Base-by-base conservation (phyloP, 1,140 invertebrate species). In the Aphelinus certus region DNA sequence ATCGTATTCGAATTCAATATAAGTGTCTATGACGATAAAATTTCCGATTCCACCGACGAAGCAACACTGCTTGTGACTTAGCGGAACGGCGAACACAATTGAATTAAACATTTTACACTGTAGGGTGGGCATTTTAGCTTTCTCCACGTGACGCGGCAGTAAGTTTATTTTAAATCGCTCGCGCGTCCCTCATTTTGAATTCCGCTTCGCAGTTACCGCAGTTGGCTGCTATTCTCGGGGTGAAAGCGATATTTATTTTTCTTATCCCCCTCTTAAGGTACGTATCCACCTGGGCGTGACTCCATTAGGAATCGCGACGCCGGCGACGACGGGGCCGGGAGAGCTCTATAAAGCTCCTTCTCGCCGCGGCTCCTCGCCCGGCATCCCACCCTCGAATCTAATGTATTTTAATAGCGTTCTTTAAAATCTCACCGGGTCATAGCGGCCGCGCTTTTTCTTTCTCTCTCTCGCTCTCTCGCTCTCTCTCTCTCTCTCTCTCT, bases 341-440 rank as follows among this genome's bases (percentile, higher is more conserved):
- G 43, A 10, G 48, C n/a, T 45, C n/a, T 48, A 51, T 26, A 51
- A 64, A 67, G 49, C 68, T 84, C 79, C 79, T 80, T 78, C 72
- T 76, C 75, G 73, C 77, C 75, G 26, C 26, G 26, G 26, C 26
- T 26, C 26, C n/a, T 43, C 45, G 0, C 43, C 47, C 62, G 26
- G 53, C 58, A n/a, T 69, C 53, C 57, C 42, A 58, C 70, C 57
- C 7, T 9, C 51, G 77, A 78, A 80, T 80, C 70, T 81, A 83
- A 81, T 81, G 76, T 83, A 80, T 82, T 78, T 80, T 82, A 82
- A 81, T 82, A 77, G 77, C 75, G 78, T 82, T 81, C 80, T 81
- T 81, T 65, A 77, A 53, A 53, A 53, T 6, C 9, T 53, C 51
- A 53, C 4, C 51, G 26, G 26, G 26, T 26, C 26, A 26, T 26